Evolutionary conservation across 1,140 invertebrate species (phyloP), one percentile per base, ranked within the genome.

Genomic region (Mamestra configurata): DNA sequence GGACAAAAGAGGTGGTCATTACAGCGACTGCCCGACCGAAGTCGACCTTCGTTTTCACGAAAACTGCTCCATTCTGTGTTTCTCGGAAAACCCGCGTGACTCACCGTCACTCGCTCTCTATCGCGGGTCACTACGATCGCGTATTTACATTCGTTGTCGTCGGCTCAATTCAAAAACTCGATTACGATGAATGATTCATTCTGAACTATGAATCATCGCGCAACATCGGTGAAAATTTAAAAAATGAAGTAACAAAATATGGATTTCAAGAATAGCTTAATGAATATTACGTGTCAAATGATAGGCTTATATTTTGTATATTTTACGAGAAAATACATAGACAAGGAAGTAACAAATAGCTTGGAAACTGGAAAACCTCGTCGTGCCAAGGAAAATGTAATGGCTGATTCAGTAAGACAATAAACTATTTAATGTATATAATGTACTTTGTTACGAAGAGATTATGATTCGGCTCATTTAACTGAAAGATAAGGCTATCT

Each of bases 81-180:
- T 94, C 93, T 92, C 88, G 93, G 93, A 94, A 94, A 94, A 94
- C 92, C 93, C 93, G 90, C 76, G 82, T 94, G 93, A 94, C 79
- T 94, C 93, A 94, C 82, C 85, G 82, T 77, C 84, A 79, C 80
- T 82, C 88, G 87, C 87, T 88, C 91, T 92, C 90, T 90, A 92
- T 88, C 92, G 89, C 89, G 86, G 89, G 89, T 90, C 92, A 91
- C 92, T 92, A 89, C 89, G 85, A 87, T 88, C 84, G 89, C 86
- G 88, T 93, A 93, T 92, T 92, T 90, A 88, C 90, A 92, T 92
- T 91, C 88, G 92, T 86, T 81, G 79, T 61, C 75, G 73, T 64
- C 88, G 88, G 88, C 89, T 90, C 89, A 86, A 93, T 93, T 93
- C 92, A 93, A 93, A 93, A 93, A 93, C 89, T 92, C 91, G 87